A percentile compares a stretch with the other conserved stretches of the same genome.
These are phyloP conservation scores for Leptodactylus fuscus DNA, from an alignment of 2,113 vertebrate species.

Conservation along the genomic window DNA sequence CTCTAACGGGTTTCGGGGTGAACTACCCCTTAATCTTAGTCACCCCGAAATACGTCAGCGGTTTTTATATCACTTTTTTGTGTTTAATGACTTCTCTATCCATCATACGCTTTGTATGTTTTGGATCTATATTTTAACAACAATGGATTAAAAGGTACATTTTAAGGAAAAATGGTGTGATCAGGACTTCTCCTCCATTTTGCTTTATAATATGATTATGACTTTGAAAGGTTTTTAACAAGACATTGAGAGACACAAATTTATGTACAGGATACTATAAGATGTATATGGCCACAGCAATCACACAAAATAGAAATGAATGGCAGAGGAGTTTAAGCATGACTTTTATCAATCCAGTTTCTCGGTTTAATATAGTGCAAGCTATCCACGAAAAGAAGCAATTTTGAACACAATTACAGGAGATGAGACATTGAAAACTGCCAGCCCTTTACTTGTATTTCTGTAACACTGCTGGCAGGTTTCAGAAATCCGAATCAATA, in stretches of 20 bases:
- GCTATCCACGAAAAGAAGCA: conserved; percentile 40
- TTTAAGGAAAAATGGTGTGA: no score
- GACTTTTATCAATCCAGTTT: conserved; percentile 48
- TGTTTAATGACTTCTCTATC: no score
- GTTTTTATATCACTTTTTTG: no score
- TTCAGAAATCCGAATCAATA: conserved; percentile 16
- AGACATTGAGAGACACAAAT: background rate
- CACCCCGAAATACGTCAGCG: no score
- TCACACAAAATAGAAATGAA: conserved; percentile 28
- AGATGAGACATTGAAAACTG: conserved; percentile 40
- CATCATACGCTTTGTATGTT: no score
- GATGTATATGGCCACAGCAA: background rate
- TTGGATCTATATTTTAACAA: no score
- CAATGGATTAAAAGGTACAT: no score
- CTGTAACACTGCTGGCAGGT: conserved; percentile 9
- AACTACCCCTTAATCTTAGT: no score
- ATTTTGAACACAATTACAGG: conserved; percentile 43
- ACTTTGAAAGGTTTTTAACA: background rate
- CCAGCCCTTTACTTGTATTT: conserved; percentile 32
- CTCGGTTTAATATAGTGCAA: conserved; percentile 39
- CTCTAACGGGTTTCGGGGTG: no score
- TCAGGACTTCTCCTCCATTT: no score
- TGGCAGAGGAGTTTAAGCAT: background rate
- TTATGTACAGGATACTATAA: conserved; percentile 33
- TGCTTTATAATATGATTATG: background rate